Percentiles rank a stretch among this genome's conserved stretches.
Evolutionary conservation across 2,797 vertebrate species (phyloP).

Genomic region (Eupleurogrammus muticus): DNA sequence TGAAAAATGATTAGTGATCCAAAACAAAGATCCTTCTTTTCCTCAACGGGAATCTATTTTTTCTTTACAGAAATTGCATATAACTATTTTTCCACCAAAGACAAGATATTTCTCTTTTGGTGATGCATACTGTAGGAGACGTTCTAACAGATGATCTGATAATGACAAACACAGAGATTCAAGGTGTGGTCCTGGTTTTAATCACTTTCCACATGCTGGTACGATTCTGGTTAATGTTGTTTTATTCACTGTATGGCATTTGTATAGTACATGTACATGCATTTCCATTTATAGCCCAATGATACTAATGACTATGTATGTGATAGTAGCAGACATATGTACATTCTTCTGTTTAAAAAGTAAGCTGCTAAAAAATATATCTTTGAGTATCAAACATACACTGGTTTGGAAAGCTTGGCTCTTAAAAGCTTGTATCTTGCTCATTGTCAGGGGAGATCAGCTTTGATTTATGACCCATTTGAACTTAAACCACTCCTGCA

Average conservation of each 20-base stretch:
- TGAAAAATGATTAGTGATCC: neutral
- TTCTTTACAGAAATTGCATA: neutral
- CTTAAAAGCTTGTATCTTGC: neutral
- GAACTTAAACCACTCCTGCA: neutral
- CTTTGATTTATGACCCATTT: neutral
- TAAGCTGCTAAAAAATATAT: neutral
- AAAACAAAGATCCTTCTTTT: neutral
- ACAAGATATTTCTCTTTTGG: no score
- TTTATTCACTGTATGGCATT: no score
- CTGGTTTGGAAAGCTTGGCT: neutral
- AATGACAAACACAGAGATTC: no score
- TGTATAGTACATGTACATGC: no score
- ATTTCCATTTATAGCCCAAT: no score
- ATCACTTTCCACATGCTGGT: no score
- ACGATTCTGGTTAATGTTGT: no score
- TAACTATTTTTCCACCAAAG: neutral
- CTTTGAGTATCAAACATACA: neutral
- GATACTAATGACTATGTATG: neutral
- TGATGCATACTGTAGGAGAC: no score
- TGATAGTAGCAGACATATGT: neutral
- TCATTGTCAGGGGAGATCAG: neutral
- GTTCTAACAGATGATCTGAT: no score
- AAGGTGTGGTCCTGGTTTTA: no score
- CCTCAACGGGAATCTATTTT: conserved; percentile 4
- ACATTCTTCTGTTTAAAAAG: neutral